These are phyloP conservation scores for Aethes cnicana DNA, from an alignment of 2,888 invertebrate species.

Conservation along the genomic window DNA sequence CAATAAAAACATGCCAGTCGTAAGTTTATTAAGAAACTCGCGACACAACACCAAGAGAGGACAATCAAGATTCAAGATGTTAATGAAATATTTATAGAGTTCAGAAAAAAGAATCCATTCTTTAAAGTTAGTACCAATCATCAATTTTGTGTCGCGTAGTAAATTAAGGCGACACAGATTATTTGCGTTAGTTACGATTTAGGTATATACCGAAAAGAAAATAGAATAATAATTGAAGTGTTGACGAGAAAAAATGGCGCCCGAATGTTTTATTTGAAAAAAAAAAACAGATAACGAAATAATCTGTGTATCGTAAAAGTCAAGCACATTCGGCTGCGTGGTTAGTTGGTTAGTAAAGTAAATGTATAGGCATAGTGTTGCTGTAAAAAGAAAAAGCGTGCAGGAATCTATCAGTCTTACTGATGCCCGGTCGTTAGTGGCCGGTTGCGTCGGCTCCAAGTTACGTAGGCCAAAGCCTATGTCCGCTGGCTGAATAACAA, in stretches of 20 bases:
- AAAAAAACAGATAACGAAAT: conserved; percentile 7
- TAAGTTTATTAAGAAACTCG: conserved; percentile 12
- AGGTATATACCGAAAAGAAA: too few species aligned
- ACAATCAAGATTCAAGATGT: neutral
- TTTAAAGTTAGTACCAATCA: too few species aligned
- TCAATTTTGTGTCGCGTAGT: too few species aligned
- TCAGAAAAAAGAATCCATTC: too few species aligned
- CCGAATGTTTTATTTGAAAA: conserved; percentile 14
- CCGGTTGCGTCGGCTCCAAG: conserved; percentile 68
- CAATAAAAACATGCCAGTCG: conserved; percentile 64
- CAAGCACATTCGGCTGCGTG: conserved; percentile 1
- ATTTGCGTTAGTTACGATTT: too few species aligned
- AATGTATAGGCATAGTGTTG: conserved; percentile 38
- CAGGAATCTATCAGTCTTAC: conserved; percentile 67
- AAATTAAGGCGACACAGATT: too few species aligned
- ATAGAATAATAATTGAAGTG: conserved; percentile 9
- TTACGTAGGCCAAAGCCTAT: conserved; percentile 73
- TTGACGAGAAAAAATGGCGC: conserved; percentile 10
- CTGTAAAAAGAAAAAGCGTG: conserved; percentile 57
- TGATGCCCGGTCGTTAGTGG: conserved; percentile 70
- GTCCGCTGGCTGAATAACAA: conserved; percentile 71
- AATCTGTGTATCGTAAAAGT: conserved; percentile 6
- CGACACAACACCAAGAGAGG: conserved; percentile 14
- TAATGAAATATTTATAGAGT: conserved; percentile 1
- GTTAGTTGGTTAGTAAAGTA: conserved; percentile 18